Percentiles rank a stretch among this genome's conserved stretches.
phyloP scores from a whole-genome alignment of 2,888 invertebrate species.

The Asteroscopus sphinx region DNA sequence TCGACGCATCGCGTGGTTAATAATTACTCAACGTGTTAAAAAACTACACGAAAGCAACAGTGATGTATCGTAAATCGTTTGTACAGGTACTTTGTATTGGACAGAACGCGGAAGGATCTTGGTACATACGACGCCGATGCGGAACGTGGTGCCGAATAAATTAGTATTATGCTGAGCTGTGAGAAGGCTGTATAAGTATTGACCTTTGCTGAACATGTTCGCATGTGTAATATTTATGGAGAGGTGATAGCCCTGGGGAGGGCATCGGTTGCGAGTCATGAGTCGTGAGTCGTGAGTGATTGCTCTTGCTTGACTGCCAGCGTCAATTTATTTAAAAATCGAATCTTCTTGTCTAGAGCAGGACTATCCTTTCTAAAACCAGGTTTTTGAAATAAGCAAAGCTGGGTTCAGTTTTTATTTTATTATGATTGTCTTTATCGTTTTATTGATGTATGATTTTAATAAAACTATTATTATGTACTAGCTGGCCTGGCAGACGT shows the following conservation, averaged over 20 bases:
- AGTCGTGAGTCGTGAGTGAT: slow-evolving; percentile 9
- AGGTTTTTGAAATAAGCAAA: too few relatives aligned
- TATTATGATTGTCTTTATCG: too few relatives aligned
- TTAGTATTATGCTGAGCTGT: slow-evolving; percentile 59
- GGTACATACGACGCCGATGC: slow-evolving; percentile 61
- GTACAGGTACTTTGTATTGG: too few relatives aligned
- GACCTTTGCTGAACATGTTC: slow-evolving; percentile 44
- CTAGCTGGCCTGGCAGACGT: too few relatives aligned
- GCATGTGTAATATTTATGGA: slow-evolving; percentile 35
- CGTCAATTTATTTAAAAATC: background rate
- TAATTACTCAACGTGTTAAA: slow-evolving; percentile 71
- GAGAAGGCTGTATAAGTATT: slow-evolving; percentile 44
- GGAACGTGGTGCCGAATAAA: slow-evolving; percentile 68
- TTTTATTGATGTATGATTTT: too few relatives aligned
- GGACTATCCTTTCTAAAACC: too few relatives aligned
- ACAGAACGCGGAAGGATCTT: slow-evolving; percentile 70
- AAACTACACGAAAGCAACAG: slow-evolving; percentile 81
- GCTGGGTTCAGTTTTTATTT: too few relatives aligned
- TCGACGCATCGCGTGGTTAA: slow-evolving; percentile 75
- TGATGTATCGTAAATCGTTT: slow-evolving; percentile 72
- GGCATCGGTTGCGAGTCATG: slow-evolving; percentile 7
- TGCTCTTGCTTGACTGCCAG: slow-evolving; percentile 8
- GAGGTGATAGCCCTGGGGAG: slow-evolving; percentile 32
- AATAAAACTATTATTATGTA: too few relatives aligned
- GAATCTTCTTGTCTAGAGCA: too few relatives aligned